Evolutionary conservation across 2,888 invertebrate genomes (phyloP).

Genomic region (Didymodactylos carnosus): DNA sequence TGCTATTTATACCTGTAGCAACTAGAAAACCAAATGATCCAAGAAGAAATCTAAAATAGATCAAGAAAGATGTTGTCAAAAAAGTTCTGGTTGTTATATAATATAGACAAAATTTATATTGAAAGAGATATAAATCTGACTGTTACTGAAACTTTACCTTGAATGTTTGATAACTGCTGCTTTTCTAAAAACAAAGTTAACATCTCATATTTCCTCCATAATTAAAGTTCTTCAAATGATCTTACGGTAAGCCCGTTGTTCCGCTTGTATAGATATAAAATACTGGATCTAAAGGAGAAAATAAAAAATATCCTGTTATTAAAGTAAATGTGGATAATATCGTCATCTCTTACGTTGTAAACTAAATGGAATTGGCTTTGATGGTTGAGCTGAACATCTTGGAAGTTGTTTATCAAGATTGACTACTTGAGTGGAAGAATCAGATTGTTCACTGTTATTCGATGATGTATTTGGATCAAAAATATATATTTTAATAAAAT

Average conservation of each 20-base stretch:
- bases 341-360: not conserved
- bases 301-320: not conserved
- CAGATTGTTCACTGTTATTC: not conserved
- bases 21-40: not conserved
- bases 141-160: too few relatives aligned
- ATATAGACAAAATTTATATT: too few relatives aligned
- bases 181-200: slow-evolving; percentile 16
- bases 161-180: not conserved
- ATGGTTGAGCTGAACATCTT: slow-evolving; percentile 14
- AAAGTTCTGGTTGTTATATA: not conserved
- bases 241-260: slow-evolving; percentile 83
- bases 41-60: not conserved
- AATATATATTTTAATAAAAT: not conserved
- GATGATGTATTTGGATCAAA: not conserved
- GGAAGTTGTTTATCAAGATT: slow-evolving; percentile 16
- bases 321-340: too few relatives aligned
- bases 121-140: too few relatives aligned
- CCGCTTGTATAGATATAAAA: slow-evolving; percentile 94
- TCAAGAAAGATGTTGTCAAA: not conserved
- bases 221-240: too few relatives aligned
- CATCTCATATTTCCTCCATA: slow-evolving; percentile 19
- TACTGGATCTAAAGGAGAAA: slow-evolving; percentile 36
- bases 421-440: not conserved
- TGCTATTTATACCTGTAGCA: not conserved
- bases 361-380: slow-evolving; percentile 17